Percentiles rank a stretch among this genome's conserved stretches.
phyloP scores from a whole-genome alignment of 35 echinoderm and acorn worm genomes.

The Eucidaris tribuloides region DNA sequence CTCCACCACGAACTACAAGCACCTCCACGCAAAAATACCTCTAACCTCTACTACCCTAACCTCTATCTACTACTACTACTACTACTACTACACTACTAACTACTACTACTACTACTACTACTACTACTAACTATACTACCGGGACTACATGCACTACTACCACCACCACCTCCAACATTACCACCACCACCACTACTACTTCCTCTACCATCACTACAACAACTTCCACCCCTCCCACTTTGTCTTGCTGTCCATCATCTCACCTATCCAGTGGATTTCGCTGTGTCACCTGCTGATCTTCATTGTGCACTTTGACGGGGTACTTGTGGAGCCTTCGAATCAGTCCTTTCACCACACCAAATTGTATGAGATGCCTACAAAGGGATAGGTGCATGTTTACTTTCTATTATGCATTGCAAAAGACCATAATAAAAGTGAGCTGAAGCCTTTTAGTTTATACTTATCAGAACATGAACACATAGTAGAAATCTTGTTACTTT shows the following conservation, averaged over 20 bases:
- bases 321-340: constrained; percentile 64
- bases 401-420: too few relatives aligned
- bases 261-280: constrained; percentile 57
- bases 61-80: too few relatives aligned
- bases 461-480: too few relatives aligned
- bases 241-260: background rate
- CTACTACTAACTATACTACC: too few relatives aligned
- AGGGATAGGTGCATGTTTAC: background rate
- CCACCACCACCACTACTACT: background rate
- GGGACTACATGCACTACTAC: background rate
- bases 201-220: too few relatives aligned
- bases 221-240: background rate
- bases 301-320: constrained; percentile 28
- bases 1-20: too few relatives aligned
- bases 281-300: background rate
- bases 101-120: too few relatives aligned
- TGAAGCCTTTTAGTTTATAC: too few relatives aligned
- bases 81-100: too few relatives aligned
- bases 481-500: too few relatives aligned
- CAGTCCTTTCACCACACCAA: constrained; percentile 56
- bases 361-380: constrained; percentile 61
- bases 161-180: too few relatives aligned
- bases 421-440: too few relatives aligned
- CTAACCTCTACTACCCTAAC: background rate
- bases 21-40: background rate